Percentiles rank a stretch among this genome's conserved stretches.
These are phyloP conservation scores for Catamblyrhynchus diadema DNA, from an alignment of 2,797 vertebrate species.

Conservation along the genomic window DNA sequence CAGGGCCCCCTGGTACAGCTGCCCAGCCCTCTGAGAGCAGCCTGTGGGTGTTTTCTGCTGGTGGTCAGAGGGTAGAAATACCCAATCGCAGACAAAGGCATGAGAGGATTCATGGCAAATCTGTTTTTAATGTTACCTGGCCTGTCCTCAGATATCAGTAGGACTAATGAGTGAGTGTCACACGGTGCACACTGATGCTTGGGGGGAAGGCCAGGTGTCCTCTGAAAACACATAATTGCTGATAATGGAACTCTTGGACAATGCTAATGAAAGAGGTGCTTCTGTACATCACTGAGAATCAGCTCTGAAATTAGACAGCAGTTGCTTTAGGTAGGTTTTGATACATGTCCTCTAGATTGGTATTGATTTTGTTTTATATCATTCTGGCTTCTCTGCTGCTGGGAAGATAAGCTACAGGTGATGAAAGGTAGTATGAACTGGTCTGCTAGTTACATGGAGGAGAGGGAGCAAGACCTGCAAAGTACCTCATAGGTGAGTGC, in stretches of 20 bases:
- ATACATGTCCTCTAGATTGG: not conserved
- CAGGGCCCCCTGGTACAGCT: not conserved
- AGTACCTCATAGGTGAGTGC: not conserved
- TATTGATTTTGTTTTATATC: not conserved
- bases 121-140: not conserved
- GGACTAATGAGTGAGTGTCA: not conserved
- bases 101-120: not conserved
- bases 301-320: not conserved
- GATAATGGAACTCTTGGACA: not conserved
- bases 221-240: not conserved
- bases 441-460: not conserved
- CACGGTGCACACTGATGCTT: not conserved
- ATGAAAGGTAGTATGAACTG: not conserved
- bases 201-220: not conserved
- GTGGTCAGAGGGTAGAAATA: not conserved
- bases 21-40: not conserved
- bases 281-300: not conserved
- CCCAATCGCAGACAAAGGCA: not conserved
- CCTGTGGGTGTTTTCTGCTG: not conserved
- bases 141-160: not conserved
- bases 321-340: not conserved
- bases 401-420: not conserved
- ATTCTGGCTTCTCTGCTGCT: not conserved
- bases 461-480: not conserved
- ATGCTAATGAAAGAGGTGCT: not conserved